A percentile compares a stretch with the other conserved stretches of the same genome.
These are phyloP conservation scores for Calephelis nemesis DNA, from an alignment of 1,140 invertebrate species.

Conservation along the genomic window DNA sequence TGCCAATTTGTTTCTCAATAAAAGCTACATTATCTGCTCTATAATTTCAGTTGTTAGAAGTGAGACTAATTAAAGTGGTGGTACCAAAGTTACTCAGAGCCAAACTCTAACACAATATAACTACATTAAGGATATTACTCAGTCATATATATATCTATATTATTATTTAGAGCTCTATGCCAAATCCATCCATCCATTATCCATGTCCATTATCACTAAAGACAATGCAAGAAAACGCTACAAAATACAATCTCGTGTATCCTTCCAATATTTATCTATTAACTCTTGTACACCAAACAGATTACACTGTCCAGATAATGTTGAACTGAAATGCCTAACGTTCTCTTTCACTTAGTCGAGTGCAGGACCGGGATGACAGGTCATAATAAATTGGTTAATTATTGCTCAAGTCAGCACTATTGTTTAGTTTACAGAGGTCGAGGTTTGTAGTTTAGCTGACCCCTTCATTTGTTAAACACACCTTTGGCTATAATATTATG, in stretches of 20 bases:
- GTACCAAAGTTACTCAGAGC: too few relatives aligned
- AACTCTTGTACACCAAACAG: slow-evolving; percentile 34
- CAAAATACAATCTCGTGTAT: slow-evolving; percentile 1
- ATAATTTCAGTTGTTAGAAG: too few relatives aligned
- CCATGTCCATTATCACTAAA: too few relatives aligned
- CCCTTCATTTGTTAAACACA: slow-evolving; percentile 42
- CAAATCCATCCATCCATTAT: too few relatives aligned
- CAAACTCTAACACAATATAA: too few relatives aligned
- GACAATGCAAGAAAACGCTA: background rate
- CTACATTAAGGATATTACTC: too few relatives aligned
- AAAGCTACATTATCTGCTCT: too few relatives aligned
- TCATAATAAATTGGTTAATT: slow-evolving; percentile 43
- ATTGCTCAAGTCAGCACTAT: slow-evolving; percentile 46
- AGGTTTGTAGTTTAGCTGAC: slow-evolving; percentile 42
- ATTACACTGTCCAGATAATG: slow-evolving; percentile 29
- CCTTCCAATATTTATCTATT: slow-evolving; percentile 31
- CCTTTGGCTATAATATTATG: slow-evolving; percentile 38
- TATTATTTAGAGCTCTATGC: too few relatives aligned
- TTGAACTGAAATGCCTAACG: slow-evolving; percentile 27
- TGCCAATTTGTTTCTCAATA: too few relatives aligned
- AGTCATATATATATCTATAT: too few relatives aligned
- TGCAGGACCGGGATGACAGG: slow-evolving; percentile 23
- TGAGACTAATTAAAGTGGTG: too few relatives aligned
- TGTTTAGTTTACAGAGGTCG: slow-evolving; percentile 49
- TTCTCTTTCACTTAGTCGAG: slow-evolving; percentile 18